These are phyloP conservation scores for Diploptera punctata DNA, from an alignment of 2,888 invertebrate genomes.

Conservation along the genomic window DNA sequence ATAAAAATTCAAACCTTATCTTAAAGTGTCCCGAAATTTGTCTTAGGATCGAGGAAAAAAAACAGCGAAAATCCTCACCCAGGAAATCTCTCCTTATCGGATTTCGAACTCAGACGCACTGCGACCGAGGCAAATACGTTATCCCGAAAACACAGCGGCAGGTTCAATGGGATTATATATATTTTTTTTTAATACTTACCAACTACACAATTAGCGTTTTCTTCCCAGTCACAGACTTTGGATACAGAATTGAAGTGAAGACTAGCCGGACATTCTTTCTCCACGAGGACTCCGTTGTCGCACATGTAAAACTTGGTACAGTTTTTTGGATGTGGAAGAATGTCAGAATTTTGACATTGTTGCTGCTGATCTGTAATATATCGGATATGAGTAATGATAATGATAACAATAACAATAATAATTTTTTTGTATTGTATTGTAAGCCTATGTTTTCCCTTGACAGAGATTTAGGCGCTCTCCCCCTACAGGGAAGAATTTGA, in stretches of 20 bases:
- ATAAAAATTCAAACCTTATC: background rate
- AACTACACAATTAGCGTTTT: background rate
- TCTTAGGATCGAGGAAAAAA: background rate
- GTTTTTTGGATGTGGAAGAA: conserved; percentile 31
- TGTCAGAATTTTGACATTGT: too few relatives aligned
- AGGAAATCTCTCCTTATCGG: background rate
- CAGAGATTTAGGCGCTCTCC: too few relatives aligned
- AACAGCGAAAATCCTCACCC: background rate
- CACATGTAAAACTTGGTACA: conserved; percentile 34
- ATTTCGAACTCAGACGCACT: background rate
- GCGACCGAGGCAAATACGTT: background rate
- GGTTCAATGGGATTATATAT: background rate
- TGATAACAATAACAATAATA: too few relatives aligned
- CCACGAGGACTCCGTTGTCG: conserved; percentile 20
- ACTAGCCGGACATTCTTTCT: conserved; percentile 26
- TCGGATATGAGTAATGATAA: too few relatives aligned
- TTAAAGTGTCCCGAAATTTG: background rate
- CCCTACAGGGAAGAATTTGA: too few relatives aligned
- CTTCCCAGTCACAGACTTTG: conserved; percentile 35
- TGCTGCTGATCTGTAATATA: too few relatives aligned
- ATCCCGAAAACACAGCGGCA: background rate
- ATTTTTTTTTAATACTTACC: background rate
- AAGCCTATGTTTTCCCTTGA: too few relatives aligned
- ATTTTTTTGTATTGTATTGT: too few relatives aligned
- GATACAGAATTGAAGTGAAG: conserved; percentile 34